Base-by-base conservation (phyloP, 2,888 invertebrate genomes). In the Aphidius colemani region DNA sequence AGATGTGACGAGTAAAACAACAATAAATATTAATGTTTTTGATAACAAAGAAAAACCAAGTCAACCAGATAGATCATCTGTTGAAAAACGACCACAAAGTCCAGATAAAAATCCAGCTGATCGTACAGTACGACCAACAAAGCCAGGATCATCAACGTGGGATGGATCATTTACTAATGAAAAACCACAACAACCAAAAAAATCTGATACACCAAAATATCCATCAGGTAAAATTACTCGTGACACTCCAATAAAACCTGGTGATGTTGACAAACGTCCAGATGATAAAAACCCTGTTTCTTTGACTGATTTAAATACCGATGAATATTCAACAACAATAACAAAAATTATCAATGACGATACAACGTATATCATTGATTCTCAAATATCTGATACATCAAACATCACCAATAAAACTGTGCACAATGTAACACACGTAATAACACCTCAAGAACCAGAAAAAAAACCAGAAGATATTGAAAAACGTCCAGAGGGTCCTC, bases 61-160 rank as follows among this genome's bases (percentile, higher is more conserved):
- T 18, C 13, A 18, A 18, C 13, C 13, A 18, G 13, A 18, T 30
- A 30, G 30, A 30, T 30, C 53, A 50, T 30, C 7, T 41, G 57
- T 51, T 53, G 55, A 55, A 1, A 43, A 44, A n/a, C 55, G 67
- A 18, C 53, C 66, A 6, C 59, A 56, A 3, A 71, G 69, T 61
- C 71, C 74, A 2, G 74, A 74, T 6, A 73, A 69, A 56, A 71
- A 61, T 11, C 69, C 72, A 5, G 69, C 62, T 7, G 76, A 76
- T 45, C 71, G 72, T 61, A 63, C 69, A 1, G 53, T 53, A 1
- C 71, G 78, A 53, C 76, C 79, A 0, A 58, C 64, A 3, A 79
- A 76, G 55, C 76, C 77, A 3, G 79, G 79, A 0, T 75, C 76
- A 3, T 79, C 79, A 0, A 73, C 78, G 6, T 79, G 79, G 79